Evolutionary conservation across 1,140 invertebrate genomes (phyloP), one percentile per base, ranked within the genome.

Genomic region (Drosophila chauvacae): DNA sequence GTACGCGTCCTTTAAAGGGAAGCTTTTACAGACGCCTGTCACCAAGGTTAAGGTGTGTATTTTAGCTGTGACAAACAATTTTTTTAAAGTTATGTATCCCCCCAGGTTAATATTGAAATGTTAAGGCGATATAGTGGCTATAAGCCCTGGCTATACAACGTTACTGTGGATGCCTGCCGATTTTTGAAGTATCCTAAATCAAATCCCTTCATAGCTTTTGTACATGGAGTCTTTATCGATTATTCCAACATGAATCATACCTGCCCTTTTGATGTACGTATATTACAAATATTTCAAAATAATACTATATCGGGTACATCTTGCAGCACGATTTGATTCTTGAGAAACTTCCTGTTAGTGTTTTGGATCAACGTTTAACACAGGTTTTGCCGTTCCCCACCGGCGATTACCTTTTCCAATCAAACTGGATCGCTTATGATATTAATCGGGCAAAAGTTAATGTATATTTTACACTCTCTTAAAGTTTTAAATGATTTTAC

Each of bases 191-290:
- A 56, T 33, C 44, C n/a, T 3, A 75, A 75, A 10, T 30, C 35
- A 16, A 75, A 57, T 11, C 69, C 23, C 2, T 7, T 75, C 4
- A 14, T 9, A 5, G 20, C 3, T 0, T 62, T 16, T 26, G 10
- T 63, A 4, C 7, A 74, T 30, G n/a, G 18, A 4, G 10, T 71
- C 4, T 65, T 70, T 9, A 4, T 2, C 1, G 0, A 18, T 6
- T 11, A 26, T 11, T 70, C 65, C 14, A 73, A 73, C 10, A 45
- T 73, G 39, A 73, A 73, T 33, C 70, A 70, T 11, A 33, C 65
- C 3, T 70, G 64, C 4, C 70, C 55, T 11, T 69, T 39, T 44
- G n/a, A 73, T 28, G 65, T 69, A n/a, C 6, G 7, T 41, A 28
- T 1, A 4, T 16, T 1, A 16, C 23, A 47, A 16, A 26, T 23